Base-by-base conservation (phyloP, 1,140 invertebrate species). In the Leptopilina boulardi region DNA sequence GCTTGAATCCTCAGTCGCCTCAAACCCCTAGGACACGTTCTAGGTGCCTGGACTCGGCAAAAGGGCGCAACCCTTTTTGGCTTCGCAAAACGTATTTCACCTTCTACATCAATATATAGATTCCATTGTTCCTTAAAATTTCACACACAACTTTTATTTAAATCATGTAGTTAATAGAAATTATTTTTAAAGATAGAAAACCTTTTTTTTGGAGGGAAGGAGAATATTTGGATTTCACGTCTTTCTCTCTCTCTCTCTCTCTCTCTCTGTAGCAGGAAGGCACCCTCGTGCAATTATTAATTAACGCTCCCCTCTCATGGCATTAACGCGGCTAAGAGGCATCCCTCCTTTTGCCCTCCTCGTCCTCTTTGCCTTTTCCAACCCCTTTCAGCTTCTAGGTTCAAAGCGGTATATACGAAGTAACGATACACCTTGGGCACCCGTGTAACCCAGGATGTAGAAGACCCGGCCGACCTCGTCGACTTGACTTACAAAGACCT, bases 231-330 rank as follows among this genome's bases (percentile, higher is more conserved):
- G 71, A 76, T 78, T 80, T 82, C 77, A 70, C 75, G 54, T 83
- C 71, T 79, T n/a, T n/a, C n/a, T n/a, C n/a, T n/a, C n/a, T n/a
- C n/a, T n/a, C n/a, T n/a, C n/a, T n/a, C n/a, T n/a, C n/a, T n/a
- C n/a, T 77, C 82, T 81, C 84, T 83, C 74, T 80, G 80, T 82
- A 82, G 79, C 79, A 77, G 75, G 76, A 71, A 84, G 80, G 80
- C 83, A 87, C 88, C 86, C 86, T 86, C 82, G 74, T 86, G 87
- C 89, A 89, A 91, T 91, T 90, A 90, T 89, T 90, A 91, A 91
- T 91, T 90, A 91, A 91, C 89, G 88, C 88, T 87, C 85, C 88
- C 86, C 89, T 87, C 85, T 86, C 81, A 87, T 87, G 84, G 87
- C 86, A 89, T 89, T 89, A 89, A 87, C 87, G 84, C 84, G 87